These are phyloP conservation scores for Phyllotreta striolata DNA, from an alignment of 2,888 invertebrate genomes.

Conservation along the genomic window DNA sequence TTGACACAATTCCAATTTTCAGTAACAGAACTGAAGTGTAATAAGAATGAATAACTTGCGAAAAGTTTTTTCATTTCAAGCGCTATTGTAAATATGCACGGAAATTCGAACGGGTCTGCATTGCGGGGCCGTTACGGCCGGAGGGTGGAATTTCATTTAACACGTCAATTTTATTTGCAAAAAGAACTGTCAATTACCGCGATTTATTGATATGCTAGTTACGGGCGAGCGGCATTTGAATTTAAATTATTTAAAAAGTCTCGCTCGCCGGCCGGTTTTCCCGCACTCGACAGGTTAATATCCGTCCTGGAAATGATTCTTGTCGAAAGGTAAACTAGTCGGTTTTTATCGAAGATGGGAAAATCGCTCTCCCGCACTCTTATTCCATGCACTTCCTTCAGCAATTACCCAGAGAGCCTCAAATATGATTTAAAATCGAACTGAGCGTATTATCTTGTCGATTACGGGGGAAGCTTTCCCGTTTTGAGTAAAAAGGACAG, in stretches of 20 bases:
- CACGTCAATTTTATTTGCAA: too few relatives aligned
- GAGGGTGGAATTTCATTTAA: neutral
- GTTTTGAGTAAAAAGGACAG: too few relatives aligned
- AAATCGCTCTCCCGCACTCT: slow-evolving; percentile 16
- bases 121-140: slow-evolving; percentile 8
- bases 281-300: slow-evolving; percentile 40
- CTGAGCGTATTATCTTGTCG: too few relatives aligned
- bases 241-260: slow-evolving; percentile 13
- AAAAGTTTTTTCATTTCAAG: slow-evolving; percentile 40
- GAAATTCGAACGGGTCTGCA: slow-evolving; percentile 16
- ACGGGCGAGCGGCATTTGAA: neutral
- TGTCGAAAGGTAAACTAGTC: slow-evolving; percentile 23
- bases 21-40: slow-evolving; percentile 23
- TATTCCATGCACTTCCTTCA: neutral
- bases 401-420: slow-evolving; percentile 21
- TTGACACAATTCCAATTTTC: slow-evolving; percentile 39
- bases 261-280: slow-evolving; percentile 3
- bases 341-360: slow-evolving; percentile 17
- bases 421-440: slow-evolving; percentile 10
- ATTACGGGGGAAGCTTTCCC: too few relatives aligned
- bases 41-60: slow-evolving; percentile 35
- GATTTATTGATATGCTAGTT: too few relatives aligned
- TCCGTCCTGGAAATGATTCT: slow-evolving; percentile 43
- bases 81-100: slow-evolving; percentile 35
- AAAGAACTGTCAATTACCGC: too few relatives aligned